These are phyloP conservation scores for Peromyscus melanophrys DNA, from an alignment of 2,797 vertebrate species.

Conservation along the genomic window DNA sequence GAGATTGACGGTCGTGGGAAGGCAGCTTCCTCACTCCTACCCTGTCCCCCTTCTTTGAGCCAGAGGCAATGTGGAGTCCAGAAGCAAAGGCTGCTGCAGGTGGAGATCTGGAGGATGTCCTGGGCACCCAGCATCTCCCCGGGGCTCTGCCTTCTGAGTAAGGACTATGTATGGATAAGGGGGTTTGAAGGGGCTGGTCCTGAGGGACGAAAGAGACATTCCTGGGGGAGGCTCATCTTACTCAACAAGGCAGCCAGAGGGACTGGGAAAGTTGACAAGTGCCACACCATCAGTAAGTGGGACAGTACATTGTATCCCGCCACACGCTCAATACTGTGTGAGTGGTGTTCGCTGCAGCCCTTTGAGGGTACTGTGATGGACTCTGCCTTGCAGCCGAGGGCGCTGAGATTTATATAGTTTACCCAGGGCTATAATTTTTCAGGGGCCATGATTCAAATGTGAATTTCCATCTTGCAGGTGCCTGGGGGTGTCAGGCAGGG, in stretches of 20 bases:
- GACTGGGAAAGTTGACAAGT: not conserved
- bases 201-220: not conserved
- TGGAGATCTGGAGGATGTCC: not conserved
- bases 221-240: not conserved
- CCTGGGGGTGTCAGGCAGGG: constrained; percentile 74
- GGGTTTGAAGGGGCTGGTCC: not conserved
- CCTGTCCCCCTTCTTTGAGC: not conserved
- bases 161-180: not conserved
- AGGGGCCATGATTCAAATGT: constrained; percentile 62
- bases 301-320: not conserved
- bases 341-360: not conserved
- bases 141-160: not conserved
- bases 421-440: constrained; percentile 58
- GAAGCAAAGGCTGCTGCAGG: not conserved
- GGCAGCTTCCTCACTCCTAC: not conserved
- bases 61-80: not conserved
- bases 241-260: not conserved
- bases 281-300: not conserved
- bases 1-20: not conserved
- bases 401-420: constrained; percentile 61
- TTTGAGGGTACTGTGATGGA: not conserved
- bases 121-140: not conserved
- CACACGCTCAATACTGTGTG: rapidly evolving
- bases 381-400: constrained; percentile 23
- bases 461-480: constrained; percentile 79